Evolutionary conservation across 2,888 invertebrate genomes (phyloP), one percentile per base, ranked within the genome.

Genomic region (Meiosimyza decipiens): DNA sequence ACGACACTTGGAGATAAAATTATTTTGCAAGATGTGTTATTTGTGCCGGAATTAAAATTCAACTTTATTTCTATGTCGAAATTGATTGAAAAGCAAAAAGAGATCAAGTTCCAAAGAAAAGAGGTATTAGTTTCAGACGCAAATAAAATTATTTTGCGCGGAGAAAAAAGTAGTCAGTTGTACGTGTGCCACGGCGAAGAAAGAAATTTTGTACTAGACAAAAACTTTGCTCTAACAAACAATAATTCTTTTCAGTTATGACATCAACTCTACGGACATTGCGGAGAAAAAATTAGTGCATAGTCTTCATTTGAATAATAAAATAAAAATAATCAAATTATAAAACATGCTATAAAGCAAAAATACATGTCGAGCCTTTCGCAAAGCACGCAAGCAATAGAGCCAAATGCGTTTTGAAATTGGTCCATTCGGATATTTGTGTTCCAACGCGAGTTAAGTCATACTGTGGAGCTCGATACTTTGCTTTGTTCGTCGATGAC

Each of bases 401-500:
- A 28, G 28, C 4, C 28, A 3, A 22, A 22, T 22, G 71, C 13
- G n/a, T 69, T 15, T 49, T 76, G 11, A 59, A 76, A 50, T 33
- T 76, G 51, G 64, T 74, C 13, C 72, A 71, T 47, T 59, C 62
- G 3, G 73, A 75, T 50, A 68, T 75, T 11, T 75, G 75, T 33
- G 73, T 71, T 1, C 75, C 75, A 3, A 72, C 73, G 33, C 60
- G 71, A 12, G 33, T 51, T n/a, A 11, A 12, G n/a, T 73, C 73
- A 15, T 28, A 57, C 16, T 65, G 70, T 18, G 69, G 69, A 12
- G 50, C 70, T 3, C 64, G 55, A 62, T 78, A 78, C 68, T 75
- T 77, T 18, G 70, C 72, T 0, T 71, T 74, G 33, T 78, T 79
- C 62, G 73, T 79, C 15, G 78, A 79, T 49, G 78, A 79, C 16